Conservation (phyloP, 1,140 invertebrate genomes). For the Macrobrachium rosenbergii region DNA sequence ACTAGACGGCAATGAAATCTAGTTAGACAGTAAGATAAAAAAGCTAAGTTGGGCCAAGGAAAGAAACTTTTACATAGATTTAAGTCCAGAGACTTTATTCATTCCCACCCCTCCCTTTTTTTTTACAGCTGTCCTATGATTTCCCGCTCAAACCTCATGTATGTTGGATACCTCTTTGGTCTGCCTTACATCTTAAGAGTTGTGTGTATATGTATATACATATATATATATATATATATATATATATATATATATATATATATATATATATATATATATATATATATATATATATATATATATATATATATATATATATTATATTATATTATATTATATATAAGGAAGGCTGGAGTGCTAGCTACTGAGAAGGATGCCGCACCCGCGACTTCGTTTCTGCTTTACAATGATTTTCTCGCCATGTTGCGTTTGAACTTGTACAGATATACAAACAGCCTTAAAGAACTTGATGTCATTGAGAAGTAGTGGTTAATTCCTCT, state of each 20-base stretch:
- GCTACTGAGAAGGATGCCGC: too few species aligned
- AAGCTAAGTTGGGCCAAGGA: too few species aligned
- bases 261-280: constrained; percentile 30
- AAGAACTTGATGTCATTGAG: not conserved
- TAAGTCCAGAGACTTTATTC: too few species aligned
- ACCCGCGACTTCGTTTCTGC: too few species aligned
- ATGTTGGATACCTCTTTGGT: constrained; percentile 40
- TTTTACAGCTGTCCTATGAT: constrained; percentile 46
- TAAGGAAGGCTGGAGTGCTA: too few species aligned
- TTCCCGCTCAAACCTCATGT: constrained; percentile 46
- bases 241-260: constrained; percentile 41
- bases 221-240: constrained; percentile 41
- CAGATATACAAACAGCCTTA: not conserved
- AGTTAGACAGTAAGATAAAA: too few species aligned
- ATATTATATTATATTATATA: constrained; percentile 36
- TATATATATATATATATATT: constrained; percentile 41
- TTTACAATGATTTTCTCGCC: too few species aligned
- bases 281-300: constrained; percentile 39
- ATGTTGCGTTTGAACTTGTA: not conserved
- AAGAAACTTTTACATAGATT: too few species aligned
- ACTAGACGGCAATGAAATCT: too few species aligned
- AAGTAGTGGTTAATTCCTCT: not conserved
- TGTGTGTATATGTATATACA: constrained; percentile 9
- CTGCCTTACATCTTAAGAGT: constrained; percentile 28
- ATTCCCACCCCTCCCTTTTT: constrained; percentile 14